phyloP scores from a whole-genome alignment of 2,797 vertebrate species.

The Tauraco hartlaubi region DNA sequence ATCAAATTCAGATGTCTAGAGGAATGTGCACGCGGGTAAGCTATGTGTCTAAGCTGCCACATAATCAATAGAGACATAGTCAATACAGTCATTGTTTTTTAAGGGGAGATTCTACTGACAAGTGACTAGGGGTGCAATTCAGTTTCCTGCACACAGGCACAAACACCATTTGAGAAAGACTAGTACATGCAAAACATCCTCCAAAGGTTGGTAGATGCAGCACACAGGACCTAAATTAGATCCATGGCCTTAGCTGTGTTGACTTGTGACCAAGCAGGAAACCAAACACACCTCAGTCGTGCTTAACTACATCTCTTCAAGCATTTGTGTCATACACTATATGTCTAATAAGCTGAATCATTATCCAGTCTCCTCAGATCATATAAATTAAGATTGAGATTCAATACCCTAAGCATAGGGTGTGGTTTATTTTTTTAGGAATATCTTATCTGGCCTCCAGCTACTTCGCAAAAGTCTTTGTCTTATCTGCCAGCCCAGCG shows the following conservation, averaged over 20 bases:
- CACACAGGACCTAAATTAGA: neutral
- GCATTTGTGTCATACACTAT: neutral
- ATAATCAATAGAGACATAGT: conserved; percentile 19
- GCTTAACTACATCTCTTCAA: neutral
- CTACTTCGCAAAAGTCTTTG: neutral
- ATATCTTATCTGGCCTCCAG: neutral
- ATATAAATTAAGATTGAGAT: neutral
- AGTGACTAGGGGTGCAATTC: neutral
- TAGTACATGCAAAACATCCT: neutral
- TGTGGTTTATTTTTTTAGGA: neutral
- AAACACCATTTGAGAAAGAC: neutral
- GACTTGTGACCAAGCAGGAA: neutral
- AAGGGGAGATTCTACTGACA: neutral
- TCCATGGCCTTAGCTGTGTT: neutral
- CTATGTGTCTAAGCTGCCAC: neutral
- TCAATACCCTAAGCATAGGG: neutral
- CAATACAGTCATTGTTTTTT: neutral
- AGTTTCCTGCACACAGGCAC: neutral
- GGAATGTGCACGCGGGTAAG: neutral
- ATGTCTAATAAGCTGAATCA: neutral
- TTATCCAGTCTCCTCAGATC: neutral
- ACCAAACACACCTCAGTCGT: neutral
- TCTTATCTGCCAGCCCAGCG: neutral
- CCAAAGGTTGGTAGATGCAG: neutral
- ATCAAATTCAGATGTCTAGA: neutral